Base-by-base conservation (phyloP, 2,113 vertebrate species). In the Oncorhynchus clarkii region DNA sequence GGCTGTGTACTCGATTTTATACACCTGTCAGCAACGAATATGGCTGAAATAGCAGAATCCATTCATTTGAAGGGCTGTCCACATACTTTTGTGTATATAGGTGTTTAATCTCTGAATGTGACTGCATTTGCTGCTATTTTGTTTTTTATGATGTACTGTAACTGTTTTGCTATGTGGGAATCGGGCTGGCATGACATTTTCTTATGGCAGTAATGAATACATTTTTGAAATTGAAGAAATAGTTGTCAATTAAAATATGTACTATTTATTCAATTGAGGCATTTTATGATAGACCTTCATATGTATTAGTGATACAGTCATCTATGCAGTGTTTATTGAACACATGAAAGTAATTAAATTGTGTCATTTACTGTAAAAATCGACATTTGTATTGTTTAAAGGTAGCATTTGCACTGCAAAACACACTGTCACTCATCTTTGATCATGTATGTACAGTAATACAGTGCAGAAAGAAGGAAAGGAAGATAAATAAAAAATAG, bases 321-420 rank as follows among this genome's bases (percentile, higher is more conserved):
- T 82, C 90, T 92, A 90, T 91, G 90, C 87, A 90, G 84, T 89
- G 88, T 90, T 87, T 88, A 89, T 86, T 88, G 74, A 89, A 85
- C 70, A 80, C 89, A 84, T 92, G 86, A 86, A 89, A 80, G 71
- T 85, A 71, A 82, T 88, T 84, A 29, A 81, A 71, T 73, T 81
- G 80, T 84, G 82, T 89, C 80, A 87, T 75, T 71, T 77, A 73
- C 73, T 82, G 80, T 85, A 73, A 80, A 80, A 57, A 69, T 89
- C 81, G 88, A 84, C 77, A 88, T 89, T 81, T 82, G 78, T 87
- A 76, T 84, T 82, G 89, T 75, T 67, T 81, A 64, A 80, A 74
- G 76, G 88, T 83, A 82, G 70, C 79, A 78, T 82, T 86, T 84
- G 88, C 84, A 85, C 84, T 78, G 78, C 73, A 72, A 67, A 79